These are phyloP conservation scores for Neoscelio sp. DNA, from an alignment of 2,888 invertebrate genomes.

Conservation along the genomic window DNA sequence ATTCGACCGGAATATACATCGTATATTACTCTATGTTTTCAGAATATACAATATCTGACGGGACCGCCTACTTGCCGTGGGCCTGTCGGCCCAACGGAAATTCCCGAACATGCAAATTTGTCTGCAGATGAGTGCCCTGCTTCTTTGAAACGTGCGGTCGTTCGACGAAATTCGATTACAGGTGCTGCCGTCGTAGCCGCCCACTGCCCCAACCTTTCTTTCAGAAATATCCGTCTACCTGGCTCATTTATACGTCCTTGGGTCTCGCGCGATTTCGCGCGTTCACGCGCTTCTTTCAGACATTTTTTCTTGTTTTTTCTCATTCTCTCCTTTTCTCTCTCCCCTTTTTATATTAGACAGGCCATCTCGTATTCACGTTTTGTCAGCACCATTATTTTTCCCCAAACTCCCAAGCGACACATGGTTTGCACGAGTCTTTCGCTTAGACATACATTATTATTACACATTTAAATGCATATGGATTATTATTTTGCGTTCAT, in stretches of 20 bases:
- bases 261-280: constrained; percentile 37
- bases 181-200: constrained; percentile 63
- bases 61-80: constrained; percentile 56
- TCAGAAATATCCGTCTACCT: constrained; percentile 36
- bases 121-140: constrained; percentile 60
- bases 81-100: constrained; percentile 59
- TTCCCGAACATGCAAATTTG: constrained; percentile 66
- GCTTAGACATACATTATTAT: constrained; percentile 55
- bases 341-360: constrained; percentile 2
- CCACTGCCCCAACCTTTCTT: constrained; percentile 38
- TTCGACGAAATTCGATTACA: constrained; percentile 68
- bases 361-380: constrained; percentile 48
- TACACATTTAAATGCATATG: constrained; percentile 54
- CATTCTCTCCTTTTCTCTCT: constrained; percentile 18
- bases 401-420: constrained; percentile 58
- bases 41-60: constrained; percentile 23
- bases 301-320: constrained; percentile 39
- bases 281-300: neutral
- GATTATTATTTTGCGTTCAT: constrained; percentile 47
- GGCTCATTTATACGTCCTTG: constrained; percentile 25
- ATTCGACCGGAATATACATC: no score
- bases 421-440: constrained; percentile 56
- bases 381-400: constrained; percentile 53
- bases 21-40: constrained; percentile 26
- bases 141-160: constrained; percentile 61